Evolutionary conservation across 2,797 vertebrate species (phyloP), one percentile per base, ranked within the genome.

Genomic region (Sebastes diaconus): DNA sequence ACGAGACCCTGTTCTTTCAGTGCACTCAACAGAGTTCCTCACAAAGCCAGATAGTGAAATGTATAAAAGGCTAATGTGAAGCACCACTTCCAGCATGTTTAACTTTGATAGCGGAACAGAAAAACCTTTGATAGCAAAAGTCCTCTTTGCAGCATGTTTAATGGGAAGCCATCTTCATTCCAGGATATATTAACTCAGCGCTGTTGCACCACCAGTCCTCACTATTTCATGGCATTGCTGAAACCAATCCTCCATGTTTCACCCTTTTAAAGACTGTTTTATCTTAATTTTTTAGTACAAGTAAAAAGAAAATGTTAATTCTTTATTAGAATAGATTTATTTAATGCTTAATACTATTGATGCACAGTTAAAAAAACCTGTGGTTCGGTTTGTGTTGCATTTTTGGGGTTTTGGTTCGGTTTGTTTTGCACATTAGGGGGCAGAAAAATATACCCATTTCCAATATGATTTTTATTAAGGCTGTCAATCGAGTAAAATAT

Each of bases 331-430:
- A 77, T 8, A 50, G 20, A 71, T 77, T 30, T n/a, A 59, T 10
- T 34, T 70, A 1, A 46, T 60, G 1, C 8, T 52, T 4, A 77
- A 50, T 50, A 50, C 46, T 50, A 50, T 1, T 50, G 18, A 50
- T 50, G 46, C 0, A 46, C 16, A 3, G 0, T 50, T 50, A 3
- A 50, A 50, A 18, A 50, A 50, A 6, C 46, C 46, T 7, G 16
- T 18, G 16, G 16, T 1, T 50, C 0, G 42, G 42, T 50, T 20
- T 18, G 7, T 50, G 0, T 50, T 50, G 0, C 42, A 1, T 18
- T 50, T 46, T 50, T 20, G 16, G 16, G 42, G 42, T 50, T 18
- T 18, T 20, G 16, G 42, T 50, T 0, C 0, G 16, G 16, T 50
- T 50, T 50, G 42, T 20, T 50, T 50, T 50, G 42, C 1, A 50